Evolutionary conservation across 2,797 vertebrate genomes (phyloP), one percentile per base, ranked within the genome.

Genomic region (Sternarchorhynchus goeldii): DNA sequence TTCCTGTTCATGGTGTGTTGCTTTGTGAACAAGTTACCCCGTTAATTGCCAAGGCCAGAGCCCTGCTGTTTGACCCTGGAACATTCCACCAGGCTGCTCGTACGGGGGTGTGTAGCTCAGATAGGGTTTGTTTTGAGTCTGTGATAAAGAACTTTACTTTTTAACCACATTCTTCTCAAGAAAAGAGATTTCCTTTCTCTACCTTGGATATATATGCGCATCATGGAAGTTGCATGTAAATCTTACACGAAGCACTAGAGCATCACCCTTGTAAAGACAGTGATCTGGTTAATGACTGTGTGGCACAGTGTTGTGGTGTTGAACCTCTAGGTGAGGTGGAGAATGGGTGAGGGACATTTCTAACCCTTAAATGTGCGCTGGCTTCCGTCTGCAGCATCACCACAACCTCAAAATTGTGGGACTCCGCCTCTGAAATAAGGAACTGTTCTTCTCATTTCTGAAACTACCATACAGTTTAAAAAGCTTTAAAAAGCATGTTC

Each of bases 81-180:
- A 87, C 85, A 88, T 90, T 91, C 88, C 81, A 87, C 79, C 62
- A 62, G 78, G 77, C 84, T 68, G 67, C 64, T 74, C 70, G 73
- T 32, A 31, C 45, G 70, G 59, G 57, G 76, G 78, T 55, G 53
- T 25, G 41, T 0, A 8, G 41, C 12, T 80, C 62, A 71, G 72
- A 78, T 77, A 77, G 53, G 65, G 53, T 79, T 65, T 77, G 79
- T 80, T 50, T 78, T 60, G 60, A 75, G 70, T 25, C 31, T 21
- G 84, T 83, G 90, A 91, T 93, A 91, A 91, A 89, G 85, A 31
- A 80, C 87, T 84, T 88, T 90, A 90, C 87, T 88, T 92, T 92
- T 91, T 91, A 92, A 91, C 89, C 81, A 88, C 82, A 76, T 70
- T 85, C 73, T 55, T 80, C 82, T 89, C 91, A 93, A 93, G 92